These are phyloP conservation scores for Scolanthus callimorphus DNA, from an alignment of 92 coral and sea anemone species.

Conservation along the genomic window DNA sequence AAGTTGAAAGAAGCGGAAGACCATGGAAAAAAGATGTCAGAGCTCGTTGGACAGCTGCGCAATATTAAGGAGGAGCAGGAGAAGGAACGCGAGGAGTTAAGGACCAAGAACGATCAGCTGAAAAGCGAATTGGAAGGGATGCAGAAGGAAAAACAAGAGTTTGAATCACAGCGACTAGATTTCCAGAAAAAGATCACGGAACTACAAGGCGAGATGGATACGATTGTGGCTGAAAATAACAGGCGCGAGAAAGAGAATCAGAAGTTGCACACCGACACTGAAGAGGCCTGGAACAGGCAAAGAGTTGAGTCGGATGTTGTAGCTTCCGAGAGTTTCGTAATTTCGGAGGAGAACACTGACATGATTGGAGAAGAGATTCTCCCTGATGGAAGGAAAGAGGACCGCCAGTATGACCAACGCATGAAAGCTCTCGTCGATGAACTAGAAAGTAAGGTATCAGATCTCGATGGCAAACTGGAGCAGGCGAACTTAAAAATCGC, in stretches of 20 bases:
- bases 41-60: slow-evolving; percentile 8
- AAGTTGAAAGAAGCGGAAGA: background rate
- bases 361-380: slow-evolving; percentile 30
- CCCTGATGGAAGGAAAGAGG: slow-evolving; percentile 16
- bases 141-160: slow-evolving; percentile 37
- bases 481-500: slow-evolving; percentile 32
- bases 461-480: slow-evolving; percentile 33
- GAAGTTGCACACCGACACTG: slow-evolving; percentile 47
- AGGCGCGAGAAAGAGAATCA: slow-evolving; percentile 55
- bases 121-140: slow-evolving; percentile 32
- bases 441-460: slow-evolving; percentile 27
- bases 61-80: slow-evolving; percentile 4
- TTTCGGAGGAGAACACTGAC: slow-evolving; percentile 34
- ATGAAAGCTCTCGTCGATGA: slow-evolving; percentile 48
- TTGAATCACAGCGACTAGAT: slow-evolving; percentile 8
- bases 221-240: slow-evolving; percentile 26
- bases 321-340: slow-evolving; percentile 25
- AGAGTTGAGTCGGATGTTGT: slow-evolving; percentile 29
- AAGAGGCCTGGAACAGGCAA: slow-evolving; percentile 21
- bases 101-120: slow-evolving; percentile 13
- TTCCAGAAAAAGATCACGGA: slow-evolving; percentile 8
- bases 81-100: background rate
- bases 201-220: slow-evolving; percentile 19
- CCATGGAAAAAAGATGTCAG: background rate
- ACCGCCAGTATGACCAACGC: slow-evolving; percentile 36